Base-by-base conservation (phyloP, 2,888 invertebrate genomes). In the Nomada lathburiana region DNA sequence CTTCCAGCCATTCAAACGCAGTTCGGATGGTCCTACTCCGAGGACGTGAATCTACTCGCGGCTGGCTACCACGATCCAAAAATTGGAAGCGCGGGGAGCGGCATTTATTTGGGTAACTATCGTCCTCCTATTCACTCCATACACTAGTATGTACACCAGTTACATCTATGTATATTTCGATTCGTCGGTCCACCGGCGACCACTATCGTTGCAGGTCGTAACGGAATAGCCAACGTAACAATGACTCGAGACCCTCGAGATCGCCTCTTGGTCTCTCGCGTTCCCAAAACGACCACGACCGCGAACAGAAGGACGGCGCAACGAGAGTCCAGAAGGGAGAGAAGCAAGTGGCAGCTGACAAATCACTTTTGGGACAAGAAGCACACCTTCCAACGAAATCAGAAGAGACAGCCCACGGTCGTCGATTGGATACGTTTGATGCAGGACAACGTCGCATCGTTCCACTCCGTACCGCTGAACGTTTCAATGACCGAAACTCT, bases 1-100 rank as follows among this genome's bases (percentile, higher is more conserved):
- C 3, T 55, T 73, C 2, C 55, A 94, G 94, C 94, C 7, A 82
- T 92, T 16, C 93, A 94, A 85, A 91, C 93, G 16, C 95, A 95
- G 85, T 91, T 93, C 5, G 94, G 94, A 4, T 95, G 95, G 94
- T 93, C 95, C 0, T 93, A 93, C 57, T 92, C 94, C 2, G 91
- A 94, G 78, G 91, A 94, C 5, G 94, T 94, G 0, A 95, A 95
- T 85, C 89, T 95, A 1, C 88, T 95, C 16, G 94, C 94, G 1
- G 90, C 95, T 0, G 95, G 95, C 26, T 93, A 94, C 74, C 94
- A 95, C 75, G 76, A 88, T 2, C 94, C 94, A 0, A n/a, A 55
- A 0, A 70, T 60, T 9, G 93, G 93, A 2, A 92, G 89, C 68
- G 87, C 94, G 9, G 95, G 95, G 18, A 95, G 95, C 80, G 95